These are phyloP conservation scores for Taxidea taxus DNA, from an alignment of 2,113 vertebrate species.

Conservation along the genomic window DNA sequence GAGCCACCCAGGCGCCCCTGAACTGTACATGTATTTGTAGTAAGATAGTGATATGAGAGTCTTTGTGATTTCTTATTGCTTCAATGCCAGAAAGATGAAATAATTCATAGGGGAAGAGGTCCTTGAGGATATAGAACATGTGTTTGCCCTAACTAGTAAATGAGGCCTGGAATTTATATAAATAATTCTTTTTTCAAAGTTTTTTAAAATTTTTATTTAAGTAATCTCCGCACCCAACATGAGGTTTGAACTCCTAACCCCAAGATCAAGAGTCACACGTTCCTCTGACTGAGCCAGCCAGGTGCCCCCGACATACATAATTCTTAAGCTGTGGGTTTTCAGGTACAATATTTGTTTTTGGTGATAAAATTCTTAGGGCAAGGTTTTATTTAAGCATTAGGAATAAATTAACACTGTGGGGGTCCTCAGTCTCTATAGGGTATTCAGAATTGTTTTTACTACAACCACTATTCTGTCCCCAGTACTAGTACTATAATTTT, in stretches of 20 bases:
- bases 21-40: not conserved
- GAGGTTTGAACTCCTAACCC: not conserved
- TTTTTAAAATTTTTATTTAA: not conserved
- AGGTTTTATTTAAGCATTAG: not conserved
- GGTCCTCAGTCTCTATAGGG: not conserved
- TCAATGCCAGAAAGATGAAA: slow-evolving; percentile 1
- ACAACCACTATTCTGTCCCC: not conserved
- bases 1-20: too few relatives aligned
- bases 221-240: not conserved
- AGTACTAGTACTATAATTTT: not conserved
- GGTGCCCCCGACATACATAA: not conserved
- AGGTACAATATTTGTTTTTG: not conserved
- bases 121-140: not conserved
- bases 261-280: not conserved
- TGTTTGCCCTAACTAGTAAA: slow-evolving; percentile 23
- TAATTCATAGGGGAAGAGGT: not conserved
- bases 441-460: slow-evolving; percentile 18
- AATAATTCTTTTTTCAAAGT: not conserved
- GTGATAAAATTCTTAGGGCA: not conserved
- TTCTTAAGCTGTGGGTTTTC: not conserved
- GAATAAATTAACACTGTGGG: not conserved
- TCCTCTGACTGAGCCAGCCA: not conserved
- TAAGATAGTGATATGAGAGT: not conserved
- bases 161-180: not conserved
- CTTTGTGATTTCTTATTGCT: not conserved